Percentiles rank a stretch among this genome's conserved stretches.
phyloP scores from a whole-genome alignment of 2,888 invertebrate genomes.

The Agrilus cyanescens region DNA sequence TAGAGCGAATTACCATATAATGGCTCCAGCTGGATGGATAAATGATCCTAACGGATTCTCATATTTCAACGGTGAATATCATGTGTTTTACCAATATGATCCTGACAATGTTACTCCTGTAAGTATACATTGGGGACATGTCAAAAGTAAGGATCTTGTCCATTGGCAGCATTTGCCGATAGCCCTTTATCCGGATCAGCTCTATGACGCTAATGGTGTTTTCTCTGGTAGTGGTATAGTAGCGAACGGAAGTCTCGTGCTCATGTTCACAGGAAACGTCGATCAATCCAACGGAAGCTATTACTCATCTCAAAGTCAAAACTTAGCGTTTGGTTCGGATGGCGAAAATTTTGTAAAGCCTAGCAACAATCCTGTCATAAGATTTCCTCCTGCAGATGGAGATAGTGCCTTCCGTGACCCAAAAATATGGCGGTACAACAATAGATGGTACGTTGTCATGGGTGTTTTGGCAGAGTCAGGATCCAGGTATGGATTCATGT shows the following conservation, averaged over 20 bases:
- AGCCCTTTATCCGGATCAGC: conserved; percentile 36
- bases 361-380: conserved; percentile 26
- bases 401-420: conserved; percentile 38
- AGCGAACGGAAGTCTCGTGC: conserved; percentile 31
- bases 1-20: conserved; percentile 33
- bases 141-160: conserved; percentile 36
- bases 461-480: conserved; percentile 31
- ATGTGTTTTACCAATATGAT: conserved; percentile 41
- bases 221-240: conserved; percentile 41
- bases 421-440: conserved; percentile 36
- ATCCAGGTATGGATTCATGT: conserved; percentile 31
- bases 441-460: conserved; percentile 36
- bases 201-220: conserved; percentile 31
- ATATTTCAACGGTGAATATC: conserved; percentile 32
- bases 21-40: conserved; percentile 38
- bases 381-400: conserved; percentile 33
- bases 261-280: conserved; percentile 34
- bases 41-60: conserved; percentile 46
- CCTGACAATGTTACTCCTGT: conserved; percentile 30
- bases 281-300: conserved; percentile 23
- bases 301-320: conserved; percentile 31
- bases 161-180: conserved; percentile 39
- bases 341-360: no score
- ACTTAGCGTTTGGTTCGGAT: conserved; percentile 22
- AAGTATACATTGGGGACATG: conserved; percentile 42